phyloP scores from a whole-genome alignment of 2,888 invertebrate species.

The Abrostola tripartita region DNA sequence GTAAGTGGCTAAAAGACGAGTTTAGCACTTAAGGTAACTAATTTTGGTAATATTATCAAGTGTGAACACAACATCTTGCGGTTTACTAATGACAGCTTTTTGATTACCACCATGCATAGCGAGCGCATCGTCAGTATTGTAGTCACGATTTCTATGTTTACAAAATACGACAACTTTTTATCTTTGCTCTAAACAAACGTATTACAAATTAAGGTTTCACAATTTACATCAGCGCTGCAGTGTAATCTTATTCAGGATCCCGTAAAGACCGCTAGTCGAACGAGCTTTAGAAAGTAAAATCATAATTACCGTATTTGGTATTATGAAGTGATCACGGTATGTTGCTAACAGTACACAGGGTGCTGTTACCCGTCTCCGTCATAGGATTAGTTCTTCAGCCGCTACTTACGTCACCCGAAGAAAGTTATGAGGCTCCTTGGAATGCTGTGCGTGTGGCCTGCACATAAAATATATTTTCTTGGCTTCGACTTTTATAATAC shows the following conservation, averaged over 20 bases:
- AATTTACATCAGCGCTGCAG: background rate
- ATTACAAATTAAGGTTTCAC: background rate
- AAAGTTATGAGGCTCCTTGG: slow-evolving; percentile 30
- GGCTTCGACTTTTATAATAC: slow-evolving; percentile 26
- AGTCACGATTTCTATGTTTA: slow-evolving; percentile 36
- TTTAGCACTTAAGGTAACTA: slow-evolving; percentile 73
- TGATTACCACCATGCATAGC: slow-evolving; percentile 35
- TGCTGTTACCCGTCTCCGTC: slow-evolving; percentile 23
- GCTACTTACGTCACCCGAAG: slow-evolving; percentile 11
- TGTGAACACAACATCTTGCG: slow-evolving; percentile 73
- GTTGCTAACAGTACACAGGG: slow-evolving; percentile 35
- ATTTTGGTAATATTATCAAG: slow-evolving; percentile 74
- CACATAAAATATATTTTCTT: slow-evolving; percentile 9
- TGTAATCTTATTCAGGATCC: slow-evolving; percentile 1
- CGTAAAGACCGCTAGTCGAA: slow-evolving; percentile 34
- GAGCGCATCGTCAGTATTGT: slow-evolving; percentile 19
- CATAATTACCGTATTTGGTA: slow-evolving; percentile 34
- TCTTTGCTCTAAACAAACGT: background rate
- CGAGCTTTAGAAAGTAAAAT: slow-evolving; percentile 18
- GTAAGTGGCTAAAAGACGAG: slow-evolving; percentile 77
- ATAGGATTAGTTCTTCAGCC: slow-evolving; percentile 33
- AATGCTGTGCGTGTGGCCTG: slow-evolving; percentile 47
- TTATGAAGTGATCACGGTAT: slow-evolving; percentile 33
- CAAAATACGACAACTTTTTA: slow-evolving; percentile 23
- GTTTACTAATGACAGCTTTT: slow-evolving; percentile 74